These are phyloP conservation scores for Antheraea mylitta DNA, from an alignment of 1,140 invertebrate species.

Conservation along the genomic window DNA sequence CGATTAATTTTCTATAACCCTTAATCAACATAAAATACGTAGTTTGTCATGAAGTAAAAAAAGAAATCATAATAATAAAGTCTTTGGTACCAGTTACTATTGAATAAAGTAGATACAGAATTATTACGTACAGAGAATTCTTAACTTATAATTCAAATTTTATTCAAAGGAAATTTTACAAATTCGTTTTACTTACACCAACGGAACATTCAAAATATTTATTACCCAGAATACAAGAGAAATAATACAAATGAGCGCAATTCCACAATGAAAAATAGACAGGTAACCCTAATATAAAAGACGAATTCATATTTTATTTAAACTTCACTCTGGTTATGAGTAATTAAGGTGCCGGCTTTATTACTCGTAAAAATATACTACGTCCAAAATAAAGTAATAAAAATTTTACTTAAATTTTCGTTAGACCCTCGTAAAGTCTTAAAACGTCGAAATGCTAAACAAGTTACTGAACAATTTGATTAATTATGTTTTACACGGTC, in stretches of 20 bases:
- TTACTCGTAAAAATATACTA: constrained; percentile 25
- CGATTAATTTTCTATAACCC: too few relatives aligned
- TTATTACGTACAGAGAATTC: too few relatives aligned
- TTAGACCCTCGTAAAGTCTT: constrained; percentile 7
- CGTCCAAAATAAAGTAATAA: constrained; percentile 19
- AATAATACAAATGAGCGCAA: too few relatives aligned
- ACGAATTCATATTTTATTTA: constrained; percentile 29
- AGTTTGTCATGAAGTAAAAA: too few relatives aligned
- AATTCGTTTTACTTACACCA: too few relatives aligned
- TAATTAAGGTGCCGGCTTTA: constrained; percentile 27
- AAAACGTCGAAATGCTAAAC: constrained; percentile 1
- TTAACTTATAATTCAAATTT: not conserved
- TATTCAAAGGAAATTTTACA: not conserved
- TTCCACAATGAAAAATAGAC: not conserved
- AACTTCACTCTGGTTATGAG: constrained; percentile 17
- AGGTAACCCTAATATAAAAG: constrained; percentile 12
- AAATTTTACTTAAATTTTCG: constrained; percentile 10
- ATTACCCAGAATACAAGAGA: too few relatives aligned
- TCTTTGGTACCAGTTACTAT: too few relatives aligned
- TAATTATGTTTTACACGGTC: constrained; percentile 14
- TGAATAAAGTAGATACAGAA: too few relatives aligned
- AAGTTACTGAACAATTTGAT: constrained; percentile 20
- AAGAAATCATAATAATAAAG: too few relatives aligned
- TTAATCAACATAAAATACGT: too few relatives aligned
- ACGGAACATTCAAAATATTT: too few relatives aligned